Conservation (phyloP, 53 echinoderm and acorn worm genomes). For the Holothuria scabra region DNA sequence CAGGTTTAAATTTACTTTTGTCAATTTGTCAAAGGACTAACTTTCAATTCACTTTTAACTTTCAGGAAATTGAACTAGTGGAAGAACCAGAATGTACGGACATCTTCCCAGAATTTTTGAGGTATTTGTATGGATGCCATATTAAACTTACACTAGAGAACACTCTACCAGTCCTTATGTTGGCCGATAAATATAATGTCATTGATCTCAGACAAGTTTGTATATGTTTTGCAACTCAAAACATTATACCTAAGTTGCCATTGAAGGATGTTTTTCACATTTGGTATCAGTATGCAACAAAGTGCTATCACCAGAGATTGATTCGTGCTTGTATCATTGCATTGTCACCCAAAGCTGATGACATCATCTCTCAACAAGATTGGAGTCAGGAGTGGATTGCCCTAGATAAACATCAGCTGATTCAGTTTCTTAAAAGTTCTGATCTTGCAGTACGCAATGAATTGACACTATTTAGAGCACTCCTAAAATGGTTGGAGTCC, state of each 20-base stretch:
- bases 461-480: constrained; percentile 82
- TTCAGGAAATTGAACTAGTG: constrained; percentile 90
- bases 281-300: constrained; percentile 99
- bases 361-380: constrained; percentile 97
- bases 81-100: constrained; percentile 88
- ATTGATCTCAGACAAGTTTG: constrained; percentile 85
- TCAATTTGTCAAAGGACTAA: too few relatives aligned
- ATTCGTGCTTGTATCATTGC: constrained; percentile 81
- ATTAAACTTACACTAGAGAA: constrained; percentile 84
- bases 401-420: constrained; percentile 85
- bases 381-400: constrained; percentile 95
- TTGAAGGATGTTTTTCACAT: constrained; percentile 98
- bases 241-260: constrained; percentile 95
- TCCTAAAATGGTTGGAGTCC: constrained; percentile 91
- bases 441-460: constrained; percentile 91
- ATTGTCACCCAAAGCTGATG: constrained; percentile 95
- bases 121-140: constrained; percentile 89
- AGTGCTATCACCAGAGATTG: constrained; percentile 92
- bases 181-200: constrained; percentile 97
- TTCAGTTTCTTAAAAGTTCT: constrained; percentile 93
- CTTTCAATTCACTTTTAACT: too few relatives aligned
- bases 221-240: constrained; percentile 81
- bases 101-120: constrained; percentile 81
- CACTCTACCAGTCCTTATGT: constrained; percentile 88
- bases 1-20: too few relatives aligned